Evolutionary conservation across 2,888 invertebrate genomes (phyloP), one percentile per base, ranked within the genome.

Genomic region (Thysanoteuthis rhombus): DNA sequence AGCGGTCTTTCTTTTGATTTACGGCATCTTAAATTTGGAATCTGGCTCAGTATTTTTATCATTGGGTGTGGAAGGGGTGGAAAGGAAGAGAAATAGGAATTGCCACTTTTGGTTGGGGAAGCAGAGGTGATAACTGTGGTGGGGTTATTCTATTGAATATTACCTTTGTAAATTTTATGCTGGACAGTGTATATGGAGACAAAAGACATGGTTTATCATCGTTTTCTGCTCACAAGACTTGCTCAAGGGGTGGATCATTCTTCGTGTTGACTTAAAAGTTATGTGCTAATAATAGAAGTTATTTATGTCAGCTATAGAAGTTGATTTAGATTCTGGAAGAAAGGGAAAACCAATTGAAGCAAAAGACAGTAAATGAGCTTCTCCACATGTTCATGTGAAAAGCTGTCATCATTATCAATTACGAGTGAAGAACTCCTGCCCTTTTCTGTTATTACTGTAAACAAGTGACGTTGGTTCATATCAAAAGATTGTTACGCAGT

Each of bases 111-210:
- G 58, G 32, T 42, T 58, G 58, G 93, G 32, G 92, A 90, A 52
- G 47, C 10, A 93, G 89, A 16, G n/a, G 47, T 6, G 38, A 40
- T 40, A 32, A 42, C 40, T 19, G 45, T 19, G 25, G 38, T 36
- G 89, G 89, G 92, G 90, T 47, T 90, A 47, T 91, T 58, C 40
- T 92, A 75, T 91, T 39, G 92, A 93, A 39, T 75, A 89, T 93
- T 52, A 28, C 36, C 36, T 47, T 92, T 90, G 40, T 89, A 52
- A 93, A 75, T 90, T 45, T 45, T 28, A 92, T 36, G 90, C 58
- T 10, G 93, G 89, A 58, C 75, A 39, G 38, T 89, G 90, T 52
- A 89, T 45, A 42, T 92, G 90, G 28, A 45, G 32, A 45, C 75
- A 38, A 39, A 28, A 45, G 45, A 28, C 89, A n/a, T 16, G n/a